Conservation (phyloP, 2,797 vertebrate genomes). For the Lycodopsis pacificus region DNA sequence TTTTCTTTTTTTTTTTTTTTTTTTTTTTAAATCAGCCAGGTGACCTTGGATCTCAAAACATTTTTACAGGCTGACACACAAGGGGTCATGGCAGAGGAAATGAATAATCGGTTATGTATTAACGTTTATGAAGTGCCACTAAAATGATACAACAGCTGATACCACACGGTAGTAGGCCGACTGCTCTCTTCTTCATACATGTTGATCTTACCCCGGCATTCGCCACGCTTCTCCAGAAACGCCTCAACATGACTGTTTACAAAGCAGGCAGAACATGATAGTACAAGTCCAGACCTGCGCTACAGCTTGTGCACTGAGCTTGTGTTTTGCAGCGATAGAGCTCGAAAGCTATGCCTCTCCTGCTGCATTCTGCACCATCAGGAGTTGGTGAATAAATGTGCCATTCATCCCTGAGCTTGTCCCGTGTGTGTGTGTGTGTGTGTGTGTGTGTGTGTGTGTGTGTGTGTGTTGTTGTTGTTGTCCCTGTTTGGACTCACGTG, state of each 20-base stretch:
- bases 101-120: constrained; percentile 25
- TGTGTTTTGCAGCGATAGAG: constrained; percentile 4
- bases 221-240: not conserved
- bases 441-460: constrained; percentile 32
- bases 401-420: constrained; percentile 63
- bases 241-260: not conserved
- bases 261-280: not conserved
- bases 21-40: not conserved
- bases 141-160: not conserved
- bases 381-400: constrained; percentile 57
- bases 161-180: not conserved
- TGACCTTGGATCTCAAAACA: not conserved
- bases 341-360: not conserved
- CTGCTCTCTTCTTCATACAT: not conserved
- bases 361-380: constrained; percentile 54
- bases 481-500: constrained; percentile 65
- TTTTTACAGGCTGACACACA: not conserved
- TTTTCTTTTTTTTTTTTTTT: not conserved
- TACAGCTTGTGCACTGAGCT: not conserved
- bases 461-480: constrained; percentile 33
- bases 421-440: constrained; percentile 38
- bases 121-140: constrained; percentile 32
- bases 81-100: not conserved
- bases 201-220: not conserved
- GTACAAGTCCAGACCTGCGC: not conserved